A percentile compares a stretch with the other conserved stretches of the same genome.
These are phyloP conservation scores for Automeris io DNA, from an alignment of 2,888 invertebrate genomes.

Conservation along the genomic window DNA sequence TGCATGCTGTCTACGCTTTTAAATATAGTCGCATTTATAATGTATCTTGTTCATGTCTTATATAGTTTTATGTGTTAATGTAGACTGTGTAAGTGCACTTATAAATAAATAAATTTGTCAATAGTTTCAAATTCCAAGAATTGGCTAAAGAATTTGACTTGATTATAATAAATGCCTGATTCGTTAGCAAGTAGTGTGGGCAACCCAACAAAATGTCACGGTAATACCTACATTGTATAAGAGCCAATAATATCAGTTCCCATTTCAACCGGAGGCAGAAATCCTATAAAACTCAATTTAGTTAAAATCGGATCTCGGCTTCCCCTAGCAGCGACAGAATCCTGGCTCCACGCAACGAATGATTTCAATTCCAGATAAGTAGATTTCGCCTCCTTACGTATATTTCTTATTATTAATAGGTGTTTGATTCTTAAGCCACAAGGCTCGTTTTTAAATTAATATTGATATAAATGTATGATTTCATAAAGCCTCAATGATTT, in stretches of 20 bases:
- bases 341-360: slow-evolving; percentile 39
- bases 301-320: slow-evolving; percentile 50
- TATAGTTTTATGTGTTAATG: too few relatives aligned
- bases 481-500: background rate
- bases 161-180: too few relatives aligned
- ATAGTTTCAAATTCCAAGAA: background rate
- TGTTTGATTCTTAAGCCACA: slow-evolving; percentile 15
- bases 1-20: too few relatives aligned
- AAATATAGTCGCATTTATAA: too few relatives aligned
- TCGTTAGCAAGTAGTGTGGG: too few relatives aligned
- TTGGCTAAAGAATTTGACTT: too few relatives aligned
- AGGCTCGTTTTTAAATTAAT: background rate
- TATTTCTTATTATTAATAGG: slow-evolving; percentile 36
- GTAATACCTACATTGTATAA: slow-evolving; percentile 15
- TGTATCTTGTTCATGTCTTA: too few relatives aligned
- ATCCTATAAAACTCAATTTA: slow-evolving; percentile 58
- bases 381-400: slow-evolving; percentile 38
- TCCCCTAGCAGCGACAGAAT: slow-evolving; percentile 35
- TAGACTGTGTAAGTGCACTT: too few relatives aligned
- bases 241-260: slow-evolving; percentile 22
- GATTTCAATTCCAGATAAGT: slow-evolving; percentile 62
- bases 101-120: background rate
- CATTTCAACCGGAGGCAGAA: slow-evolving; percentile 22
- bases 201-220: slow-evolving; percentile 10
- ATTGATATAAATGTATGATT: background rate